These are phyloP conservation scores for Thamnaconus septentrionalis DNA, from an alignment of 2,113 vertebrate genomes.

Conservation along the genomic window DNA sequence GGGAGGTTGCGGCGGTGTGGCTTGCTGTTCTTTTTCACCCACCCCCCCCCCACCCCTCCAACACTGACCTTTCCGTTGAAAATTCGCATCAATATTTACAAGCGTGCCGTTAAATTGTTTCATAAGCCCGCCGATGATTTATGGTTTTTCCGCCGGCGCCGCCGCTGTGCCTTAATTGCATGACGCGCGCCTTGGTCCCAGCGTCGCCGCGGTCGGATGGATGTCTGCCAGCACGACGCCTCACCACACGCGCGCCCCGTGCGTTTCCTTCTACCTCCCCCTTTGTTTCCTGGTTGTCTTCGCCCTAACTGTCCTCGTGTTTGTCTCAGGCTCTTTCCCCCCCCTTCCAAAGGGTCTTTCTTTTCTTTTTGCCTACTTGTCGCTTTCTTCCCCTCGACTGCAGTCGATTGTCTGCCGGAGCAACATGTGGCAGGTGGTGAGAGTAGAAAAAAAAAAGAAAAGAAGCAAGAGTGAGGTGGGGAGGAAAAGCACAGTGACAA, in stretches of 20 bases:
- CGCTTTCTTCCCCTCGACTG: constrained; percentile 19
- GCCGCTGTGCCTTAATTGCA: constrained; percentile 58
- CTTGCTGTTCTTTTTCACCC: no score
- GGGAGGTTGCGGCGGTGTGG: background rate
- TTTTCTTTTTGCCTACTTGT: constrained; percentile 18
- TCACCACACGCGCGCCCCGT: constrained; percentile 24
- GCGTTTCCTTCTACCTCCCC: constrained; percentile 8
- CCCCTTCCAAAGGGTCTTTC: constrained; percentile 1
- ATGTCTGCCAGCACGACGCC: constrained; percentile 54
- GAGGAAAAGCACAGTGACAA: constrained; percentile 35
- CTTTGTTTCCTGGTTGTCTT: constrained; percentile 9
- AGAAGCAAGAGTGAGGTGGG: constrained; percentile 18
- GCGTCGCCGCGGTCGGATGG: constrained; percentile 56
- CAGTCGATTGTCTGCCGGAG: constrained; percentile 51
- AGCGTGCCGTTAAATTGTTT: constrained; percentile 57
- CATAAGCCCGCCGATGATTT: constrained; percentile 57
- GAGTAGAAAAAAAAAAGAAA: constrained; percentile 8
- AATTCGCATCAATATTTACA: constrained; percentile 65
- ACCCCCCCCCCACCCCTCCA: background rate
- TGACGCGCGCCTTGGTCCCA: constrained; percentile 63
- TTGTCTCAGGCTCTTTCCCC: constrained; percentile 2
- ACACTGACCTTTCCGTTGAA: background rate
- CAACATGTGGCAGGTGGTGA: constrained; percentile 72
- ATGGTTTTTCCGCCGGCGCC: constrained; percentile 30
- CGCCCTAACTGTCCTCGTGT: constrained; percentile 10